Conservation (phyloP, 2,797 vertebrate species). For the Oceanodroma leucorhoa region DNA sequence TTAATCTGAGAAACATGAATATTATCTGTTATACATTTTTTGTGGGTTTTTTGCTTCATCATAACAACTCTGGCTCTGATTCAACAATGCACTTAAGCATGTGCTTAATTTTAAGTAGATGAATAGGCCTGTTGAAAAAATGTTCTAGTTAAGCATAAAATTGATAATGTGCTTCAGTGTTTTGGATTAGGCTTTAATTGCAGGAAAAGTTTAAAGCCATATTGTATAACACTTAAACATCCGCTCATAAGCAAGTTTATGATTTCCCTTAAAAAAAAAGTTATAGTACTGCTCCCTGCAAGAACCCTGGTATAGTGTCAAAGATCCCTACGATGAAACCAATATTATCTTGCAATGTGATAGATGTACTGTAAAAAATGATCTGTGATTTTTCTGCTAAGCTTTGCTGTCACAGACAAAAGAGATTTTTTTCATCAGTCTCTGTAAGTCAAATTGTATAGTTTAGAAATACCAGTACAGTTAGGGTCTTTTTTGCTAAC, state of each 20-base stretch:
- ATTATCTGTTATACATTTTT: neutral
- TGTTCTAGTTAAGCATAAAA: conserved; percentile 10
- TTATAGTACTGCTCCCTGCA: neutral
- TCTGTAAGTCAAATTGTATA: neutral
- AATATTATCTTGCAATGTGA: neutral
- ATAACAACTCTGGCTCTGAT: conserved; percentile 1
- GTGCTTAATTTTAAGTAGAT: conserved; percentile 48
- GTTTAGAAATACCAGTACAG: neutral
- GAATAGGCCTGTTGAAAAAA: conserved; percentile 40
- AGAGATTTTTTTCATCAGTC: neutral
- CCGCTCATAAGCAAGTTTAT: neutral
- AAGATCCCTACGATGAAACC: neutral
- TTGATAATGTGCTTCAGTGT: conserved; percentile 26
- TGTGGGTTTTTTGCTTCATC: neutral
- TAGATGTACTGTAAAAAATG: neutral
- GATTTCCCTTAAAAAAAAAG: neutral
- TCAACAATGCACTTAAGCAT: conserved; percentile 58
- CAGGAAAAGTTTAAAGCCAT: conserved; percentile 39
- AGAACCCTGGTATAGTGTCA: neutral
- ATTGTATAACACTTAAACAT: conserved; percentile 27
- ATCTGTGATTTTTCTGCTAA: neutral
- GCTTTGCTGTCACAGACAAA: neutral
- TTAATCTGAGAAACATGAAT: neutral
- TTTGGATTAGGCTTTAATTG: conserved; percentile 44
- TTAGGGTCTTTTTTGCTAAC: neutral